phyloP scores from a whole-genome alignment of 2,888 invertebrate species.

The Epiblema foenella region DNA sequence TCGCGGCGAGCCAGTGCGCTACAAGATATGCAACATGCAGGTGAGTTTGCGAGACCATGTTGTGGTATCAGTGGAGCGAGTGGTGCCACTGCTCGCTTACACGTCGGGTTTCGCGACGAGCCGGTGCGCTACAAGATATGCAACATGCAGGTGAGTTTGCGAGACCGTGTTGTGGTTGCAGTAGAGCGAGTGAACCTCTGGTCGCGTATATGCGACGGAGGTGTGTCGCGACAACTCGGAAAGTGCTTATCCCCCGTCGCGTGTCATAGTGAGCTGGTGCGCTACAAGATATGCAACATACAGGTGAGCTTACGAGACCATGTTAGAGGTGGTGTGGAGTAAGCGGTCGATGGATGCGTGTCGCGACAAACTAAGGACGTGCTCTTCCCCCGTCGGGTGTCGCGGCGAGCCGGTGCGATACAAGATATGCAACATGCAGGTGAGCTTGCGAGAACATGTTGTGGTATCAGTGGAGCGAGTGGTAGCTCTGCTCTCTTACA shows the following conservation, averaged over 20 bases:
- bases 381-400: constrained; percentile 86
- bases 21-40: constrained; percentile 97
- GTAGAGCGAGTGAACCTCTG: constrained; percentile 80
- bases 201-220: constrained; percentile 96
- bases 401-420: constrained; percentile 90
- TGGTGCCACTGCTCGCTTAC: constrained; percentile 97
- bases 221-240: constrained; percentile 93
- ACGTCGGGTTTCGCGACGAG: constrained; percentile 86
- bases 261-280: constrained; percentile 87
- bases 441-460: constrained; percentile 63
- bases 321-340: constrained; percentile 93
- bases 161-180: no score
- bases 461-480: constrained; percentile 96
- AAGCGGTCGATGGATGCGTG: constrained; percentile 97
- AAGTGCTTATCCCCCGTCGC: constrained; percentile 89
- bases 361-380: constrained; percentile 94
- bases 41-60: constrained; percentile 70
- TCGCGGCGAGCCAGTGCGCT: constrained; percentile 89
- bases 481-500: constrained; percentile 95
- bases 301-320: constrained; percentile 84
- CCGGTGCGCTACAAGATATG: constrained; percentile 95
- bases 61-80: constrained; percentile 94
- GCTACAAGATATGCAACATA: constrained; percentile 97
- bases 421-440: constrained; percentile 97
- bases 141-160: constrained; percentile 91